Conservation (phyloP, 1,140 invertebrate species). For the Venturia canescens region DNA sequence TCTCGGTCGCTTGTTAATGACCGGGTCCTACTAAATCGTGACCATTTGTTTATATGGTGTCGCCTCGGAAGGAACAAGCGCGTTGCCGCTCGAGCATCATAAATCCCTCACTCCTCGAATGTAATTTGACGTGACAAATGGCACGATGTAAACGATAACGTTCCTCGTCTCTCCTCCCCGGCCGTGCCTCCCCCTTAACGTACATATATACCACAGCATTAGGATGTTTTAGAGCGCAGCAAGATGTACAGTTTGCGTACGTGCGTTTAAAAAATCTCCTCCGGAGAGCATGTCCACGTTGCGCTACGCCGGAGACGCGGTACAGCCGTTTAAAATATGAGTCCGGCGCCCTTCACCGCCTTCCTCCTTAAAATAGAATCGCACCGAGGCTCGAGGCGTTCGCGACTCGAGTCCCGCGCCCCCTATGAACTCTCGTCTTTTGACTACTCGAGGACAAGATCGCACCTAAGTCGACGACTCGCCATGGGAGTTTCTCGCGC, state of each 20-base stretch:
- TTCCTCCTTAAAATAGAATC: slow-evolving; percentile 68
- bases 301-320: background rate
- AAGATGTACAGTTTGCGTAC: background rate
- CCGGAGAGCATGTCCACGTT: background rate
- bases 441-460: background rate
- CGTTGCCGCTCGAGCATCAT: slow-evolving; percentile 52
- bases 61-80: slow-evolving; percentile 38
- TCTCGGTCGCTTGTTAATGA: slow-evolving; percentile 48
- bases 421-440: background rate
- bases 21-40: slow-evolving; percentile 56
- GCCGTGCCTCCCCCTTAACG: background rate
- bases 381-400: slow-evolving; percentile 54
- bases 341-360: slow-evolving; percentile 45
- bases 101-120: slow-evolving; percentile 61
- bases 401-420: slow-evolving; percentile 48
- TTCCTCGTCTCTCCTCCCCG: slow-evolving; percentile 5
- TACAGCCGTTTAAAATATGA: slow-evolving; percentile 63
- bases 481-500: background rate
- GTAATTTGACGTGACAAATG: slow-evolving; percentile 75
- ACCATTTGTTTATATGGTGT: slow-evolving; percentile 58
- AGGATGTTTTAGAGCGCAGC: background rate
- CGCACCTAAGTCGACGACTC: slow-evolving; percentile 37
- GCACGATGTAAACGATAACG: slow-evolving; percentile 71
- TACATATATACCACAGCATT: slow-evolving; percentile 15
- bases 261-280: background rate